Conservation (phyloP, 1,140 invertebrate genomes). For the Atta colombica region DNA sequence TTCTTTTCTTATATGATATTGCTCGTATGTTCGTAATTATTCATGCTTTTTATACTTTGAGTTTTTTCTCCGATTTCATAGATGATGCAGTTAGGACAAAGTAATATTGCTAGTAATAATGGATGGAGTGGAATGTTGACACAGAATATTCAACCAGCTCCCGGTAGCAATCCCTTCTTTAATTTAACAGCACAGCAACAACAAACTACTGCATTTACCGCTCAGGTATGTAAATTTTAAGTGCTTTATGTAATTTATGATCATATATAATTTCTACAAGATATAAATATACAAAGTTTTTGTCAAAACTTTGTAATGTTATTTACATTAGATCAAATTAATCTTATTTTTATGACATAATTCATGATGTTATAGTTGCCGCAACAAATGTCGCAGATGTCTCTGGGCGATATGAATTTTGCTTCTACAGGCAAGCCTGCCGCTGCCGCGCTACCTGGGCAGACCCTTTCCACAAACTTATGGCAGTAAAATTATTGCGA, state of each 20-base stretch:
- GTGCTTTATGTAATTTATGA: neutral
- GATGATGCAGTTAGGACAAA: slow-evolving; percentile 83
- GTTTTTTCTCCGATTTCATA: slow-evolving; percentile 59
- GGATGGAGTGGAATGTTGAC: slow-evolving; percentile 84
- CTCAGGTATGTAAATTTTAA: slow-evolving; percentile 75
- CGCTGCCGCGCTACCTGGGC: slow-evolving; percentile 79
- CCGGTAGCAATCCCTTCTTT: slow-evolving; percentile 85
- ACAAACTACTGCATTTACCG: slow-evolving; percentile 69
- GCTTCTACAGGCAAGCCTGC: slow-evolving; percentile 77
- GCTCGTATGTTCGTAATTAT: slow-evolving; percentile 11
- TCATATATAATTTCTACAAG: neutral
- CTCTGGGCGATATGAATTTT: slow-evolving; percentile 82
- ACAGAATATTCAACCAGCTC: slow-evolving; percentile 84
- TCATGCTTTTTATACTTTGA: slow-evolving; percentile 3
- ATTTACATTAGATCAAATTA: neutral
- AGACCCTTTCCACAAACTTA: slow-evolving; percentile 87
- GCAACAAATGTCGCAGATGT: slow-evolving; percentile 88
- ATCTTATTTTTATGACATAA: slow-evolving; percentile 9
- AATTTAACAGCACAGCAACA: slow-evolving; percentile 81
- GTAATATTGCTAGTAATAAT: slow-evolving; percentile 80
- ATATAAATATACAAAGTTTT: neutral
- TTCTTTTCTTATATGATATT: neutral
- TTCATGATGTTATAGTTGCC: slow-evolving; percentile 84
- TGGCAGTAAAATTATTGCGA: slow-evolving; percentile 85
- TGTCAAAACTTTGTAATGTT: neutral